Conservation (phyloP, 2,113 vertebrate species). For the Microtus richardsoni region DNA sequence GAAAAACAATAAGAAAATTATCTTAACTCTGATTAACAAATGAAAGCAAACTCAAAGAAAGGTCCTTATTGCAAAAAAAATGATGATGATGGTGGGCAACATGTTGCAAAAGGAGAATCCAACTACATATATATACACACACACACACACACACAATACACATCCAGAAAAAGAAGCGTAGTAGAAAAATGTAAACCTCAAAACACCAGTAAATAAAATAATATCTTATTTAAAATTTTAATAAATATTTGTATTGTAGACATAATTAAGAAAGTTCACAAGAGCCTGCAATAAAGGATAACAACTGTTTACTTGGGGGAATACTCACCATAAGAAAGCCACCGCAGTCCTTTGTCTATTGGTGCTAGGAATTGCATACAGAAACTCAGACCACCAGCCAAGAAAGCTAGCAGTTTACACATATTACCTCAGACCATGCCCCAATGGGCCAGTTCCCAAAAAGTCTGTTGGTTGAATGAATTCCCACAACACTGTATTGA, state of each 20-base stretch:
- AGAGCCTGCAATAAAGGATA: no score
- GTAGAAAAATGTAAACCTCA: constrained; percentile 29
- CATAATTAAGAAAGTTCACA: no score
- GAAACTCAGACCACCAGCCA: no score
- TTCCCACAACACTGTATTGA: no score
- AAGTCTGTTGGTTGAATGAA: no score
- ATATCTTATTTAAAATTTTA: background rate
- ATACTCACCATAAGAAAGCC: no score
- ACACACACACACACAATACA: background rate
- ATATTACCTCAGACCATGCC: no score
- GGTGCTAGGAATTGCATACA: no score
- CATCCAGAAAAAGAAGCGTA: background rate
- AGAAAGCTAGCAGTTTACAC: no score
- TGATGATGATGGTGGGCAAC: background rate
- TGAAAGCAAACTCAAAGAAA: constrained; percentile 39
- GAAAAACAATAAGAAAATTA: background rate
- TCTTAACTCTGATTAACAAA: background rate
- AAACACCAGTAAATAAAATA: constrained; percentile 32
- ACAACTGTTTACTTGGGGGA: no score
- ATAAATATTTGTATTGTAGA: background rate
- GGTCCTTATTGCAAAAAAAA: background rate
- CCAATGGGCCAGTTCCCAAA: no score
- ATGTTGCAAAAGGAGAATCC: constrained; percentile 29
- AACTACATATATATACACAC: background rate
- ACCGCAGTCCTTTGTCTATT: no score